Conservation (phyloP, 2,888 invertebrate species). For the Andrena minutula region DNA sequence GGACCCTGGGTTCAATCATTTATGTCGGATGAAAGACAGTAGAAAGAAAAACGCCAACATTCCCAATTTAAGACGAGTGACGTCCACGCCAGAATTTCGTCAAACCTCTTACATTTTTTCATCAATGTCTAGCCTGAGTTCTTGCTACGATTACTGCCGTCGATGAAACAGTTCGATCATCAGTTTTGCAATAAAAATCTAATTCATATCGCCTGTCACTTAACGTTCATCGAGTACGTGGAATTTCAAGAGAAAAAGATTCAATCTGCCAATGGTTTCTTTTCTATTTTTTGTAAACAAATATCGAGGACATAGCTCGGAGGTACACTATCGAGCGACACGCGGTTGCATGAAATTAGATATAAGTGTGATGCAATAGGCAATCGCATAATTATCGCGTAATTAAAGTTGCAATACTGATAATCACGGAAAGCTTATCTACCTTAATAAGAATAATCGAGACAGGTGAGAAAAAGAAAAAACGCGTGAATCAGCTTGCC, state of each 20-base stretch:
- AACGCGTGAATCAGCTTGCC: not conserved
- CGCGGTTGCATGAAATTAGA: not conserved
- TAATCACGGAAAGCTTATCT: not conserved
- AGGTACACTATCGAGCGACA: not conserved
- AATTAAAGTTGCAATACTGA: slow-evolving; percentile 6
- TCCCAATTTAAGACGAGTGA: not conserved
- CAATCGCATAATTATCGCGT: slow-evolving; percentile 19
- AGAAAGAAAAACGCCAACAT: not conserved
- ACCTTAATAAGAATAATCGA: not conserved
- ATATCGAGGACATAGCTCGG: not conserved
- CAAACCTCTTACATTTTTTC: slow-evolving; percentile 4
- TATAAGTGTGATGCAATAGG: not conserved
- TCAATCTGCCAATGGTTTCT: not conserved
- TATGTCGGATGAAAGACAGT: no score
- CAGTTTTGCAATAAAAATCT: slow-evolving; percentile 27
- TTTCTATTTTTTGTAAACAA: not conserved
- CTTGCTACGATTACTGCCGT: not conserved
- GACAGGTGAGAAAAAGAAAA: not conserved
- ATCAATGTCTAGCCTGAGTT: no score
- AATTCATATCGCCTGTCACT: not conserved
- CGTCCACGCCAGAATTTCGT: not conserved
- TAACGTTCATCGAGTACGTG: not conserved
- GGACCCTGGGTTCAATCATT: no score
- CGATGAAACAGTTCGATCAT: slow-evolving; percentile 17
- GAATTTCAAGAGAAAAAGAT: not conserved